A percentile compares a stretch with the other conserved stretches of the same genome.
These are phyloP conservation scores for Ruditapes philippinarum DNA, from an alignment of 1,140 invertebrate species.

Conservation along the genomic window DNA sequence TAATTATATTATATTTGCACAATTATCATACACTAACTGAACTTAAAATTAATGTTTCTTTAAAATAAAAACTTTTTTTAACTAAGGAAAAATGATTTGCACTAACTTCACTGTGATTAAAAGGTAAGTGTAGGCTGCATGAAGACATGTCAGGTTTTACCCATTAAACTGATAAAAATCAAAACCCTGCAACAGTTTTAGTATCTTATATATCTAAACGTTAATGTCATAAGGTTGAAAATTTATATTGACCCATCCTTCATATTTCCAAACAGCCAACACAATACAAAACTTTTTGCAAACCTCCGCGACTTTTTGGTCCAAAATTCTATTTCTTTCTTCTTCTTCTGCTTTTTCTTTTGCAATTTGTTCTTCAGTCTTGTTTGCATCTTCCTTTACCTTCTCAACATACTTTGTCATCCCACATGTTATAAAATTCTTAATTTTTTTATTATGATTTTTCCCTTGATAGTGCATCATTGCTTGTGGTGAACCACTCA, in stretches of 20 bases:
- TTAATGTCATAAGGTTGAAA: no score
- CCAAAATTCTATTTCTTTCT: slow-evolving; percentile 41
- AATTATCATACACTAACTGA: no score
- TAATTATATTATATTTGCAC: no score
- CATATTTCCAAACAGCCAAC: slow-evolving; percentile 12
- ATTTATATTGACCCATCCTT: neutral
- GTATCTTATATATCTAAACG: no score
- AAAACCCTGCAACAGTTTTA: no score
- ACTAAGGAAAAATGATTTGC: no score
- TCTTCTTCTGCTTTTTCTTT: slow-evolving; percentile 57
- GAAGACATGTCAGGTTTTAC: slow-evolving; percentile 2
- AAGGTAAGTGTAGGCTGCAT: slow-evolving; percentile 8
- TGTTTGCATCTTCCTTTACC: slow-evolving; percentile 51
- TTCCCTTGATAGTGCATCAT: slow-evolving; percentile 77
- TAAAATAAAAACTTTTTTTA: no score
- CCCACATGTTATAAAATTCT: slow-evolving; percentile 68
- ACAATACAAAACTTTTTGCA: slow-evolving; percentile 9
- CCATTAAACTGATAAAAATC: no score
- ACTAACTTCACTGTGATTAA: neutral
- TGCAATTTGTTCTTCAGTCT: slow-evolving; percentile 49
- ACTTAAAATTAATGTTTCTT: no score
- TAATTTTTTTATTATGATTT: slow-evolving; percentile 76
- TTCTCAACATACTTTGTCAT: slow-evolving; percentile 62
- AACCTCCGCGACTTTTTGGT: slow-evolving; percentile 59
- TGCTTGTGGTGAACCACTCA: slow-evolving; percentile 75